Base-by-base conservation (phyloP, 2,113 vertebrate genomes). In the Equus przewalskii region DNA sequence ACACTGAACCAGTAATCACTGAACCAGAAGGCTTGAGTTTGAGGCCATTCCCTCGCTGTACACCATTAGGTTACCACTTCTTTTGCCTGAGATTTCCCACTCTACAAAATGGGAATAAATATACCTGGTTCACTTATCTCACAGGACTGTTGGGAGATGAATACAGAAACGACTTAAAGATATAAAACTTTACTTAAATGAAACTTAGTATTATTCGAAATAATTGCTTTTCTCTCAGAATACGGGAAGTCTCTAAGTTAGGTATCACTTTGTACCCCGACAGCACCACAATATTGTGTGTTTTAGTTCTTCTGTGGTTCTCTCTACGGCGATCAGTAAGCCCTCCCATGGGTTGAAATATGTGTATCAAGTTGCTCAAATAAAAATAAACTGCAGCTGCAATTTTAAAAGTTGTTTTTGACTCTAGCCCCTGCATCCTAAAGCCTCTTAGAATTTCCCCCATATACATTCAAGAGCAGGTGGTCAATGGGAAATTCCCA, bases 361-460 rank as follows among this genome's bases (percentile, higher is more conserved):
- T 75, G 60, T 84, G 21, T 84, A 70, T 70, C 67, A 51, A 54
- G 67, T 94, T 95, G 93, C 88, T 98, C 95, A 98, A 98, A 98
- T 98, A 98, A 98, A 98, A 98, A 98, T 98, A 99, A 98, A 97
- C 94, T 96, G 95, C 98, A 98, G 98, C 98, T 99, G 98, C 97
- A 98, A 97, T 97, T 90, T 84, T 98, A 97, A 95, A 98, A 41
- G 91, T 89, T 98, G 97, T 98, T 99, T 98, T 98, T 97, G 94
- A 97, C 96, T 94, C 78, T 97, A 96, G 89, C 79, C 84, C 89
- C 92, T 98, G 95, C 70, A 98, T 98, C 86, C 95, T 93, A 88
- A 95, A 95, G 96, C 90, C 46, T n/a, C 94, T 96, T 97, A 98
- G 98, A 98, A 98, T 98, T 99, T 98, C 94, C 98, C 98, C 82